Conservation (phyloP, 1,140 invertebrate species). For the Bilobella aurantiaca region DNA sequence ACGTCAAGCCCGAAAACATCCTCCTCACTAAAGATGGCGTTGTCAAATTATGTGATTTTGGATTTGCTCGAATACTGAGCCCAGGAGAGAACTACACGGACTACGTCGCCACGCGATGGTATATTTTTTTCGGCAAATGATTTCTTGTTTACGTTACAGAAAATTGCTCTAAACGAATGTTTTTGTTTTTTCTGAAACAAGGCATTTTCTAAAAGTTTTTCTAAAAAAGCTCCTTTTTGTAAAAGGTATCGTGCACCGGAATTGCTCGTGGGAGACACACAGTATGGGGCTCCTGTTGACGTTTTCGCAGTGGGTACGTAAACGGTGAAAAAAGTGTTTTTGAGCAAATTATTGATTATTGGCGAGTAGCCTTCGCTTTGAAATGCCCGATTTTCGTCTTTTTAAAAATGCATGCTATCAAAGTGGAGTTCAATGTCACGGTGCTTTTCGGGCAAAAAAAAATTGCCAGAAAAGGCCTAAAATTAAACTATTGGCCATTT, state of each 20-base stretch:
- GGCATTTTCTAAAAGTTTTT: too few relatives aligned
- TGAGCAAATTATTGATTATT: too few relatives aligned
- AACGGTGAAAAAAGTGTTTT: conserved; percentile 19
- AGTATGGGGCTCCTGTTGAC: conserved; percentile 93
- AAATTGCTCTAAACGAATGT: too few relatives aligned
- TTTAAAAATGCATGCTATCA: background rate
- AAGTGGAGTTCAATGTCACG: background rate
- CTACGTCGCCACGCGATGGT: conserved; percentile 96
- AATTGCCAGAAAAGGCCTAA: too few relatives aligned
- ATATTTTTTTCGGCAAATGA: background rate
- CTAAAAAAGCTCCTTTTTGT: too few relatives aligned
- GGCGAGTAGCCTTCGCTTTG: too few relatives aligned
- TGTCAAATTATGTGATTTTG: conserved; percentile 97
- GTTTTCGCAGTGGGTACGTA: conserved; percentile 94
- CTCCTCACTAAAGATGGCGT: conserved; percentile 84
- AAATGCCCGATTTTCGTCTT: background rate
- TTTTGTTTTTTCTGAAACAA: too few relatives aligned
- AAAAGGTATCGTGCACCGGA: conserved; percentile 87
- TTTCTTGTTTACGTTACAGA: too few relatives aligned
- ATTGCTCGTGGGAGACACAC: conserved; percentile 90
- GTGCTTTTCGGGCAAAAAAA: too few relatives aligned
- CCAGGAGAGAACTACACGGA: conserved; percentile 97
- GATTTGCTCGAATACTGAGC: conserved; percentile 95
- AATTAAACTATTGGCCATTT: too few relatives aligned
- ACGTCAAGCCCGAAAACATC: conserved; percentile 99